Percentiles rank a stretch among this genome's conserved stretches.
Conservation (phyloP, 1,140 invertebrate species). For the Aphelenchoides fujianensis region DNA sequence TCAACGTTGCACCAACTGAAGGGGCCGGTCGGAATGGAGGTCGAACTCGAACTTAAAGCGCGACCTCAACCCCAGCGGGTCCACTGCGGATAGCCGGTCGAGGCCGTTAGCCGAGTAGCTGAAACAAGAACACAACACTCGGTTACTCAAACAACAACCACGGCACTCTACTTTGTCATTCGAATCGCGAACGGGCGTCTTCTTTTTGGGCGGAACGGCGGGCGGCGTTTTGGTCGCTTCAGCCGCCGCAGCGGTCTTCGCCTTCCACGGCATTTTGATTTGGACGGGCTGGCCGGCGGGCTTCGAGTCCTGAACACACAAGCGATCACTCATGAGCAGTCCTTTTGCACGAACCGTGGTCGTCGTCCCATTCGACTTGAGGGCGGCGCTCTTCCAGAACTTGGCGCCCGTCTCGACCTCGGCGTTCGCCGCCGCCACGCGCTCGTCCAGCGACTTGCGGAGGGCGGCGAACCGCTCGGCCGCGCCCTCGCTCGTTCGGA, state of each 20-base stretch:
- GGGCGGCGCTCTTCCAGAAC: conserved; percentile 9
- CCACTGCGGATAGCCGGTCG: neutral
- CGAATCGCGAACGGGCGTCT: neutral
- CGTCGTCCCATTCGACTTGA: conserved; percentile 1
- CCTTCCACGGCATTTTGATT: conserved; percentile 5
- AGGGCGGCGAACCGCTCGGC: conserved; percentile 3
- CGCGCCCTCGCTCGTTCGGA: neutral
- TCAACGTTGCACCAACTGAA: conserved; percentile 4
- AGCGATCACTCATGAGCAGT: no score
- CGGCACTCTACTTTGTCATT: conserved; percentile 4
- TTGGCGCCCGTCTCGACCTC: neutral
- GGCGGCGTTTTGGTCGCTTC: neutral
- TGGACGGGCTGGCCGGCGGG: neutral
- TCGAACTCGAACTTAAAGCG: neutral
- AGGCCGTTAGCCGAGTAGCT: neutral
- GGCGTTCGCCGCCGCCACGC: neutral
- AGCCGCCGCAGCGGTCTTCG: neutral
- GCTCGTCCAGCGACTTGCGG: neutral
- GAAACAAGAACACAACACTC: conserved; percentile 2
- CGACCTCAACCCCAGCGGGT: neutral
- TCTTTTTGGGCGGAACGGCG: conserved; percentile 1
- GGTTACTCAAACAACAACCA: conserved; percentile 8
- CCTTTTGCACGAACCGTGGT: neutral
- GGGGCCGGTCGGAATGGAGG: neutral
- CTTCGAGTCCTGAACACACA: neutral